Conservation (phyloP, 2,888 invertebrate genomes). For the Chrysopilus asiliformis region DNA sequence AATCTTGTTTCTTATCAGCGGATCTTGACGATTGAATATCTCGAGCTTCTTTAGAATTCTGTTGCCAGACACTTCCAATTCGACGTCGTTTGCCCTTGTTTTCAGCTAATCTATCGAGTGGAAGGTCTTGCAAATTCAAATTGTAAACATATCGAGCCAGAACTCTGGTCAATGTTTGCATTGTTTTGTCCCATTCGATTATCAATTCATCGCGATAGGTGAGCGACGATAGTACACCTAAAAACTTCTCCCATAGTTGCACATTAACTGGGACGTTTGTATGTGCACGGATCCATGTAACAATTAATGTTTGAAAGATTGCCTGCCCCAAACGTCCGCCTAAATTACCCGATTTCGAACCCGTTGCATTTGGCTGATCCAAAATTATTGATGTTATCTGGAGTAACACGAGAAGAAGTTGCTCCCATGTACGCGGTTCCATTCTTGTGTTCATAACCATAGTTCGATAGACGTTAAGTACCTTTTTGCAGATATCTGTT, state of each 20-base stretch:
- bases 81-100: slow-evolving; percentile 59
- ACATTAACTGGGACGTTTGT: slow-evolving; percentile 81
- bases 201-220: slow-evolving; percentile 92
- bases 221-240: slow-evolving; percentile 70
- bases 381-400: slow-evolving; percentile 86
- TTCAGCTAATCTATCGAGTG: slow-evolving; percentile 63
- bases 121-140: slow-evolving; percentile 78
- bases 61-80: slow-evolving; percentile 34
- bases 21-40: slow-evolving; percentile 8
- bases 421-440: slow-evolving; percentile 89
- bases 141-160: slow-evolving; percentile 90
- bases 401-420: slow-evolving; percentile 68
- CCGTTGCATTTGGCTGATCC: slow-evolving; percentile 56
- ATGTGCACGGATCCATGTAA: slow-evolving; percentile 97
- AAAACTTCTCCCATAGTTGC: slow-evolving; percentile 87
- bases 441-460: slow-evolving; percentile 95
- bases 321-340: slow-evolving; percentile 72
- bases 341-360: slow-evolving; percentile 50
- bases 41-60: slow-evolving; percentile 13
- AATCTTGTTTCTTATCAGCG: slow-evolving; percentile 16
- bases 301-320: slow-evolving; percentile 84
- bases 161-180: slow-evolving; percentile 91
- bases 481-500: slow-evolving; percentile 91
- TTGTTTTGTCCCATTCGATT: slow-evolving; percentile 96
- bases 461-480: slow-evolving; percentile 88